A percentile compares a stretch with the other conserved stretches of the same genome.
These are phyloP conservation scores for Spea hammondii DNA, from an alignment of 2,797 vertebrate species.

Conservation along the genomic window DNA sequence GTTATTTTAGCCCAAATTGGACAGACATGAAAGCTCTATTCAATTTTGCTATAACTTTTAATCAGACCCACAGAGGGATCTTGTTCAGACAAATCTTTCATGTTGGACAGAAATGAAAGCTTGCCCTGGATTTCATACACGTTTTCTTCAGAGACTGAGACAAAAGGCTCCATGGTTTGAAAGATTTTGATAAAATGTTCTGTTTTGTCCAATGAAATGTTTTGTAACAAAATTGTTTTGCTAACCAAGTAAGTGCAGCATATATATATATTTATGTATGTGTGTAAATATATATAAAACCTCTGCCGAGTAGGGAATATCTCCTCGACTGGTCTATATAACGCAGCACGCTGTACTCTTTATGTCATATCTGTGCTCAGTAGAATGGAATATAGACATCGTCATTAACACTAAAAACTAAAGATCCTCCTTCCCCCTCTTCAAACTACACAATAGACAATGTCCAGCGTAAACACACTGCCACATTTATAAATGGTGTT, in stretches of 20 bases:
- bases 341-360: too few relatives aligned
- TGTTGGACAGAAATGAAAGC: slow-evolving; percentile 34
- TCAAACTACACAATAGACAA: too few relatives aligned
- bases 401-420: too few relatives aligned
- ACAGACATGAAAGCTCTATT: slow-evolving; percentile 20
- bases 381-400: too few relatives aligned
- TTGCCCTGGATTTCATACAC: not conserved
- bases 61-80: slow-evolving; percentile 22
- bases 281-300: too few relatives aligned
- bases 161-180: slow-evolving; percentile 11
- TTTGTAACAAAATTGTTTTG: not conserved
- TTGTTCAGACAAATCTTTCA: slow-evolving; percentile 40
- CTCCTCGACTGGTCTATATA: too few relatives aligned
- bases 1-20: slow-evolving; percentile 4
- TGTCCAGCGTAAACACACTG: too few relatives aligned
- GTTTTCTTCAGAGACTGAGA: not conserved
- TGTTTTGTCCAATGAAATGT: not conserved
- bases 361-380: too few relatives aligned
- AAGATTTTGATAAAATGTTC: slow-evolving; percentile 13
- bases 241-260: not conserved
- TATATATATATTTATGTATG: too few relatives aligned
- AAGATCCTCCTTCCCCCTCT: too few relatives aligned
- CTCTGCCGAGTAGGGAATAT: too few relatives aligned
- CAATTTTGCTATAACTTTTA: slow-evolving; percentile 19
- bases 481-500: too few relatives aligned